phyloP scores from a whole-genome alignment of 2,797 vertebrate species.

The Lepidocolaptes lacrymiger region DNA sequence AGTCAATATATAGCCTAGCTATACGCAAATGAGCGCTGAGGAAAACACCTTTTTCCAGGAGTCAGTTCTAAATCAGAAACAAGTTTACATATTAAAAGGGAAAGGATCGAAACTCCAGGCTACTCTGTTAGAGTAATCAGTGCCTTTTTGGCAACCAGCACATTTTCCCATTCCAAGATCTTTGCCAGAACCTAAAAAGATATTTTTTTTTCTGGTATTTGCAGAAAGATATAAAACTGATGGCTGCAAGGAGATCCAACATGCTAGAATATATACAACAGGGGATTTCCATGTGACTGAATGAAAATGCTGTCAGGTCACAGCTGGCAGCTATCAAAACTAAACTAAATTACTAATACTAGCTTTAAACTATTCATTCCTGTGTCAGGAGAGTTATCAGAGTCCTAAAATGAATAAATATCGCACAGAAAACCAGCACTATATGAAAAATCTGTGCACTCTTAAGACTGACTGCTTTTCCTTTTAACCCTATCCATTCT shows the following conservation, averaged over 20 bases:
- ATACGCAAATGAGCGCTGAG: not conserved
- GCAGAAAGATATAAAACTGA: constrained; percentile 68
- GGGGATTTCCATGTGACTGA: constrained; percentile 58
- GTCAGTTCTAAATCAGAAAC: constrained; percentile 64
- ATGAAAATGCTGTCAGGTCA: constrained; percentile 44
- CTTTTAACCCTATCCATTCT: not conserved
- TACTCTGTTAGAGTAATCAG: constrained; percentile 73
- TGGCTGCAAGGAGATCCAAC: constrained; percentile 61
- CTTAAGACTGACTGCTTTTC: not conserved
- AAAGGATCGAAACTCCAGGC: constrained; percentile 55
- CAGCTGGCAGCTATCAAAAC: constrained; percentile 64
- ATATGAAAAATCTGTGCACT: not conserved
- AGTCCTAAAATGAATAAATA: constrained; percentile 12
- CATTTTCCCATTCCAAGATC: constrained; percentile 54
- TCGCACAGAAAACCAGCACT: not conserved
- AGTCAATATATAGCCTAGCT: not conserved
- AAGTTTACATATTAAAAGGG: constrained; percentile 55
- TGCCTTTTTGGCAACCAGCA: constrained; percentile 51
- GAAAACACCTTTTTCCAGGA: constrained; percentile 56
- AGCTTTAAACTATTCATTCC: constrained; percentile 60
- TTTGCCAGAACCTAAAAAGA: constrained; percentile 66
- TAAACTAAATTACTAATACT: constrained; percentile 49
- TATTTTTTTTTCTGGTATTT: constrained; percentile 59
- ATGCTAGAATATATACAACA: constrained; percentile 44
- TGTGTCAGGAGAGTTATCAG: constrained; percentile 15